These are phyloP conservation scores for Gallirallus australis DNA, from an alignment of 2,797 vertebrate species.

Conservation along the genomic window DNA sequence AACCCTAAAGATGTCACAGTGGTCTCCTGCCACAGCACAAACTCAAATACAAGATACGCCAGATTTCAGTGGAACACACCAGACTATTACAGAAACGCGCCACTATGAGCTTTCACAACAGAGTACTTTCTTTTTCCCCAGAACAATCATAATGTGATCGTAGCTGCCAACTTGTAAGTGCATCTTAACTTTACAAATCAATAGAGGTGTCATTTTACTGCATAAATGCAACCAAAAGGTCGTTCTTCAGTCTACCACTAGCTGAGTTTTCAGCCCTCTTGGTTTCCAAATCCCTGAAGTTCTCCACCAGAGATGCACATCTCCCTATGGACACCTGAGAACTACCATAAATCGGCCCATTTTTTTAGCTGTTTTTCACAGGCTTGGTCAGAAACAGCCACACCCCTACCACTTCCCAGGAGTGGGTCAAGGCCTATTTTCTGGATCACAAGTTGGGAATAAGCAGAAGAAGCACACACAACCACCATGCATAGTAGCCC, in stretches of 20 bases:
- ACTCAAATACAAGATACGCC: background rate
- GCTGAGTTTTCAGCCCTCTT: background rate
- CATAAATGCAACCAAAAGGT: background rate
- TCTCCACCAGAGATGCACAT: background rate
- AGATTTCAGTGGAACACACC: background rate
- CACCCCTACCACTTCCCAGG: background rate
- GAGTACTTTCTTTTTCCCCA: background rate
- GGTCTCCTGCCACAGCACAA: background rate
- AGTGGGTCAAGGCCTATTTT: background rate
- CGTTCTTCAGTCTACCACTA: background rate
- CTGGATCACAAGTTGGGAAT: background rate
- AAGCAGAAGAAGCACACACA: background rate
- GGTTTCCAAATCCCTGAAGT: background rate
- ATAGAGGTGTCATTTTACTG: background rate
- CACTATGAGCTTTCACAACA: background rate
- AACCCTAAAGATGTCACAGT: background rate
- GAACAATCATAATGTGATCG: background rate
- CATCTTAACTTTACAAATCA: background rate
- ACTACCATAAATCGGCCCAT: background rate
- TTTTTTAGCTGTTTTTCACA: background rate
- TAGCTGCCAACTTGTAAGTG: background rate
- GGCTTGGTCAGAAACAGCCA: background rate
- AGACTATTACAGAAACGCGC: rapidly evolving
- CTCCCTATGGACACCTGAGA: background rate
- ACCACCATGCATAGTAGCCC: background rate